Conservation (phyloP, 2,113 vertebrate genomes). For the Chaetodon trifascialis region DNA sequence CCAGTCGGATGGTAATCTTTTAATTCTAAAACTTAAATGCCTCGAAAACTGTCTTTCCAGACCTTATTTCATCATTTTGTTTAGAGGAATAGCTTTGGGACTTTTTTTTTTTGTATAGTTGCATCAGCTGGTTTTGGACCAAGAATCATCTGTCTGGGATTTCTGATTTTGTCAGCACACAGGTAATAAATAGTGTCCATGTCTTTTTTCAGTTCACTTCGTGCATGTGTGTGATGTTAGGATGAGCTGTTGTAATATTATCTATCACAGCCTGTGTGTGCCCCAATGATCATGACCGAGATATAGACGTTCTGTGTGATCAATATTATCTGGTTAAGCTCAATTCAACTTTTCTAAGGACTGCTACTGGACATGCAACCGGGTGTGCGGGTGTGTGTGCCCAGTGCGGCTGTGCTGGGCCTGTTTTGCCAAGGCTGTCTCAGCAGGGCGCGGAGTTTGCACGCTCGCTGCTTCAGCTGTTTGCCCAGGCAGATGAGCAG, state of each 20-base stretch:
- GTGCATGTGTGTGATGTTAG: no score
- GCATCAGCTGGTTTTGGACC: conserved; percentile 47
- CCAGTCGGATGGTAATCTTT: conserved; percentile 59
- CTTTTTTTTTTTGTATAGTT: conserved; percentile 14
- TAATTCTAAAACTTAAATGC: conserved; percentile 68
- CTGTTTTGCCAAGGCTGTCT: conserved; percentile 62
- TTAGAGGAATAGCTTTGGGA: conserved; percentile 41
- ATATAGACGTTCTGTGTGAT: background rate
- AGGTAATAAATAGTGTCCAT: conserved; percentile 60
- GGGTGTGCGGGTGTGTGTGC: conserved; percentile 54
- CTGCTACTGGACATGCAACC: conserved; percentile 66
- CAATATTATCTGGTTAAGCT: background rate
- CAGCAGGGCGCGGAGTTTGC: conserved; percentile 33
- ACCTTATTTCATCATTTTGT: conserved; percentile 28
- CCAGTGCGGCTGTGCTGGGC: conserved; percentile 47
- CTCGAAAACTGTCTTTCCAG: conserved; percentile 36
- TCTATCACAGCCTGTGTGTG: background rate
- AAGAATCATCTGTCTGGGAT: conserved; percentile 47
- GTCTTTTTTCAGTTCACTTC: background rate
- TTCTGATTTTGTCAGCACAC: conserved; percentile 52
- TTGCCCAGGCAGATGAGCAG: conserved; percentile 74
- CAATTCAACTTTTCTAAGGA: conserved; percentile 25
- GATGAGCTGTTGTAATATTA: background rate
- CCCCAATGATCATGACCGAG: background rate
- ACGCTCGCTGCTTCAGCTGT: conserved; percentile 57